Conservation (phyloP, 2,888 invertebrate genomes). For the Drosophila histrio region DNA sequence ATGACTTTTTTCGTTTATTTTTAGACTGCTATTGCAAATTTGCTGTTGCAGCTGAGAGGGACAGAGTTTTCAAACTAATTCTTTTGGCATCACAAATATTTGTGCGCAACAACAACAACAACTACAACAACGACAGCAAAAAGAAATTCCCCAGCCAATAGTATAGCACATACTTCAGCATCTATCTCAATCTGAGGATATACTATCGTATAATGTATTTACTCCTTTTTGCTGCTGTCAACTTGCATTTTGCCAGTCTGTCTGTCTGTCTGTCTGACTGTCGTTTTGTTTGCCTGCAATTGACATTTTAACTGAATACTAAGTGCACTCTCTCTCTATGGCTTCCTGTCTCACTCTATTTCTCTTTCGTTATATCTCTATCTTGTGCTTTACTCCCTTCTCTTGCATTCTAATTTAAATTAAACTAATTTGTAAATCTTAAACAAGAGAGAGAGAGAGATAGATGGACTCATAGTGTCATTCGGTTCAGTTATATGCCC, state of each 20-base stretch:
- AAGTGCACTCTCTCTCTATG: conserved; percentile 47
- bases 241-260: conserved; percentile 5
- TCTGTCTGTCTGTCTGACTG: conserved; percentile 5
- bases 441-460: conserved; percentile 38
- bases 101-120: not conserved
- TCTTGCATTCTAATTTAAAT: conserved; percentile 69
- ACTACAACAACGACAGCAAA: not conserved
- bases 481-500: conserved; percentile 59
- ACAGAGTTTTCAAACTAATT: conserved; percentile 15
- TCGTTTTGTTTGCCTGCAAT: conserved; percentile 36
- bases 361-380: not conserved
- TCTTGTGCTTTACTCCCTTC: conserved; percentile 16
- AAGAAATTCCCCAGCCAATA: conserved; percentile 9
- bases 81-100: conserved; percentile 20
- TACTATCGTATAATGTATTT: not conserved
- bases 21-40: not conserved
- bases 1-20: not conserved
- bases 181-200: conserved; percentile 7
- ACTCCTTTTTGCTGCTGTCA: conserved; percentile 8
- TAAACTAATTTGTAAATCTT: conserved; percentile 78
- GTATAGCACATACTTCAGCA: not conserved
- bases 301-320: conserved; percentile 63
- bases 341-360: not conserved
- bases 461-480: conserved; percentile 16
- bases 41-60: not conserved